phyloP scores from a whole-genome alignment of 1,140 invertebrate genomes.

The Drosophila setifemur region DNA sequence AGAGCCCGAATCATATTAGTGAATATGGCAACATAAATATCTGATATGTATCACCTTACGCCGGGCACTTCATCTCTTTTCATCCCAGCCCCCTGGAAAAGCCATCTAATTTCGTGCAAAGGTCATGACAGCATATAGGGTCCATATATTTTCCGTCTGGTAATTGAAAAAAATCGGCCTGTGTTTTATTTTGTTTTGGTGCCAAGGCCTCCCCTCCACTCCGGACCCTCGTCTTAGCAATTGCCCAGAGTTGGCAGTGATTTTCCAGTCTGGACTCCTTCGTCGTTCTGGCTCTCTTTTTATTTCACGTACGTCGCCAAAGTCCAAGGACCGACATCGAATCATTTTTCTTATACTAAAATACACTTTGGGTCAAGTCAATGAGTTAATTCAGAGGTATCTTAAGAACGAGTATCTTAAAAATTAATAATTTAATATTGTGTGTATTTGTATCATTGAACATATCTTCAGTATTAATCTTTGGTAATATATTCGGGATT shows the following conservation, averaged over 20 bases:
- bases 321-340: conserved; percentile 12
- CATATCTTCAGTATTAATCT: too few relatives aligned
- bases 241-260: conserved; percentile 58
- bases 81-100: not conserved
- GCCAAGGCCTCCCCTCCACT: conserved; percentile 38
- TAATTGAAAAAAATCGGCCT: conserved; percentile 70
- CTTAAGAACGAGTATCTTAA: too few relatives aligned
- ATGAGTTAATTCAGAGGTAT: too few relatives aligned
- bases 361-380: too few relatives aligned
- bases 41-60: conserved; percentile 40
- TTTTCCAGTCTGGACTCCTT: conserved; percentile 42
- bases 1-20: conserved; percentile 6
- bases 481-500: too few relatives aligned
- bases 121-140: conserved; percentile 65
- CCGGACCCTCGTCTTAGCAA: conserved; percentile 32
- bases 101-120: conserved; percentile 55
- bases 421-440: too few relatives aligned
- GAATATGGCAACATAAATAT: conserved; percentile 32
- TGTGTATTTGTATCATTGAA: too few relatives aligned
- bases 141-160: conserved; percentile 64
- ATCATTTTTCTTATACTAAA: conserved; percentile 1
- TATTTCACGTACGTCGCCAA: conserved; percentile 24
- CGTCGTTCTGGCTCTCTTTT: conserved; percentile 11
- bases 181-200: conserved; percentile 36
- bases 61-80: conserved; percentile 15